phyloP scores from a whole-genome alignment of 2,888 invertebrate species.

The Yponomeuta evonymella region DNA sequence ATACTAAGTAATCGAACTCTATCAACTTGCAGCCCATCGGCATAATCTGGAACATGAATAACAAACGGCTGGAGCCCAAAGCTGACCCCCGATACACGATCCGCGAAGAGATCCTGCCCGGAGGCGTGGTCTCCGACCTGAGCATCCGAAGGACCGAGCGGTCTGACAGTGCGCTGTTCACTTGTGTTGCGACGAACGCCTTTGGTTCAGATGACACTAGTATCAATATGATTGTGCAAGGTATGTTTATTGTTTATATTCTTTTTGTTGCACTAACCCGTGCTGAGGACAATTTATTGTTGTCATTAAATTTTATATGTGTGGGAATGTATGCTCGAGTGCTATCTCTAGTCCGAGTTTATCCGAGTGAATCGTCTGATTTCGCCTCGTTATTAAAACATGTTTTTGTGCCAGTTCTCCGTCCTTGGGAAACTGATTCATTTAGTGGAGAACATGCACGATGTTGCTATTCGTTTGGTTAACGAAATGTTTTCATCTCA shows the following conservation, averaged over 20 bases:
- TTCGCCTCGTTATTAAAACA: no score
- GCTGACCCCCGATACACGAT: conserved; percentile 91
- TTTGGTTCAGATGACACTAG: conserved; percentile 97
- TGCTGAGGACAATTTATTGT: no score
- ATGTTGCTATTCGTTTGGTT: no score
- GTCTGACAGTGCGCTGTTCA: conserved; percentile 91
- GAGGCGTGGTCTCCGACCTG: conserved; percentile 91
- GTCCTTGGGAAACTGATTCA: no score
- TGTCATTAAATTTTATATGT: no score
- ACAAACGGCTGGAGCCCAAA: conserved; percentile 92
- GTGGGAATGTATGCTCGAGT: no score
- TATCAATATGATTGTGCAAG: conserved; percentile 96
- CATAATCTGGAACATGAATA: conserved; percentile 96
- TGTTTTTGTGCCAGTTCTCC: no score
- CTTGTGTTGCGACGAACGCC: conserved; percentile 94
- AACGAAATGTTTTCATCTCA: no score
- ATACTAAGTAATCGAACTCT: not conserved
- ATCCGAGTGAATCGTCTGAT: no score
- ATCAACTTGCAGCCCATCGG: conserved; percentile 82
- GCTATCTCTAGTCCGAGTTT: no score
- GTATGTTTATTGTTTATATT: conserved; percentile 41
- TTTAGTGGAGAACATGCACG: no score
- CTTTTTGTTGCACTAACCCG: no score
- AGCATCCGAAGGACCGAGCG: conserved; percentile 93
- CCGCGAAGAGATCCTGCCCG: conserved; percentile 90